Conservation (phyloP, 2,113 vertebrate genomes). For the Martes martes region DNA sequence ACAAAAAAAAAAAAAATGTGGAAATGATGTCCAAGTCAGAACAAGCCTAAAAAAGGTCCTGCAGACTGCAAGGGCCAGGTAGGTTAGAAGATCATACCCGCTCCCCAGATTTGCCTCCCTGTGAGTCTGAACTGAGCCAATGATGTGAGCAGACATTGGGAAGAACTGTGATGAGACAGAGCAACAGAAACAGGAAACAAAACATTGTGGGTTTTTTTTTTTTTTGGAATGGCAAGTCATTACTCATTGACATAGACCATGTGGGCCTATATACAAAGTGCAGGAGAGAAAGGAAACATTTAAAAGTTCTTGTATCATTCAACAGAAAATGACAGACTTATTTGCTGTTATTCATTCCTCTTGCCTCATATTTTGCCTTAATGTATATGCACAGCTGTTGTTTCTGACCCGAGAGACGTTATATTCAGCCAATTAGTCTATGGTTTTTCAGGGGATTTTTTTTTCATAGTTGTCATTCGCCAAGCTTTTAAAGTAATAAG, state of each 20-base stretch:
- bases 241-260: not conserved
- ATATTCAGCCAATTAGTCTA: slow-evolving; percentile 39
- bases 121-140: not conserved
- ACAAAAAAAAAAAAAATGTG: not conserved
- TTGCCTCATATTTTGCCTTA: slow-evolving; percentile 65
- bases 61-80: not conserved
- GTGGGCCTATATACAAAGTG: not conserved
- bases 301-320: not conserved
- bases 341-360: slow-evolving; percentile 63
- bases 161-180: not conserved
- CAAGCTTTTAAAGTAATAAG: slow-evolving; percentile 48
- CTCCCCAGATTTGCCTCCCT: not conserved
- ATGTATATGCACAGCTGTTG: slow-evolving; percentile 55
- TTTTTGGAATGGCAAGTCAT: not conserved
- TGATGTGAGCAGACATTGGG: not conserved
- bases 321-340: slow-evolving; percentile 62
- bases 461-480: slow-evolving; percentile 40
- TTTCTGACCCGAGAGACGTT: slow-evolving; percentile 45
- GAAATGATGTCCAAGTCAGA: not conserved
- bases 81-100: not conserved
- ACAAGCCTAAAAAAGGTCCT: not conserved
- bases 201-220: not conserved
- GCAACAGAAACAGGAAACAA: not conserved
- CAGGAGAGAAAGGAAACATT: slow-evolving; percentile 4
- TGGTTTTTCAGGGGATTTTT: slow-evolving; percentile 32